A percentile compares a stretch with the other conserved stretches of the same genome.
Evolutionary conservation across 2,888 invertebrate genomes (phyloP).

Genomic region (Bursaphelenchus okinawaensis): DNA sequence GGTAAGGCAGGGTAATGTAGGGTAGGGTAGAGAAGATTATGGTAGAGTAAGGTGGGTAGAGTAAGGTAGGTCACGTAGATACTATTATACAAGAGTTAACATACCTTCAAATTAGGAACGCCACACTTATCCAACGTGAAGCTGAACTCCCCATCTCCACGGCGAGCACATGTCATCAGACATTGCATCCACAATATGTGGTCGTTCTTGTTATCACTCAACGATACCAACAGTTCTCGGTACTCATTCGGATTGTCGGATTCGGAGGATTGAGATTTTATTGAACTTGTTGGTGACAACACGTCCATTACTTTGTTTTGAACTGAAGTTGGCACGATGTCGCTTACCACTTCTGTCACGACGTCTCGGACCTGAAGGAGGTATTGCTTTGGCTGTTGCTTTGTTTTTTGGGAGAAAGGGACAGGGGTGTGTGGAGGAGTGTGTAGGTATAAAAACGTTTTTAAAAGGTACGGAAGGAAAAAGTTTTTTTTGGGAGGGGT

Average conservation of each 20-base stretch:
- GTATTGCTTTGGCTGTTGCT: no score
- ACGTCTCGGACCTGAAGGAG: neutral
- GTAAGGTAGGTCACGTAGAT: no score
- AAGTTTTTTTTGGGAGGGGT: no score
- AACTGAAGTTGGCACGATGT: neutral
- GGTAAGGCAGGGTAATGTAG: no score
- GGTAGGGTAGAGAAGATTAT: no score
- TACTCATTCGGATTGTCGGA: conserved; percentile 16
- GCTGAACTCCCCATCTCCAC: conserved; percentile 13
- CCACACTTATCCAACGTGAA: conserved; percentile 16
- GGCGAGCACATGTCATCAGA: conserved; percentile 11
- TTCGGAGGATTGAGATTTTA: neutral
- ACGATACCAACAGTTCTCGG: conserved; percentile 11
- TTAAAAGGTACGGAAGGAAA: no score
- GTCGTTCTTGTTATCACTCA: conserved; percentile 14
- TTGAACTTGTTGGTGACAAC: neutral
- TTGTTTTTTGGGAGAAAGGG: no score
- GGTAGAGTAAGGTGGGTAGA: no score
- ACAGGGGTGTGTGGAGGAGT: no score
- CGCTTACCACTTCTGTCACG: neutral
- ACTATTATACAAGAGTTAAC: neutral
- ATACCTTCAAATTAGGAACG: conserved; percentile 14
- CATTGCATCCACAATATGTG: conserved; percentile 18
- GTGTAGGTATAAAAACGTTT: no score
- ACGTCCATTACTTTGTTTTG: neutral